Evolutionary conservation across 2,797 vertebrate species (phyloP).

Genomic region (Sitta carolinensis): DNA sequence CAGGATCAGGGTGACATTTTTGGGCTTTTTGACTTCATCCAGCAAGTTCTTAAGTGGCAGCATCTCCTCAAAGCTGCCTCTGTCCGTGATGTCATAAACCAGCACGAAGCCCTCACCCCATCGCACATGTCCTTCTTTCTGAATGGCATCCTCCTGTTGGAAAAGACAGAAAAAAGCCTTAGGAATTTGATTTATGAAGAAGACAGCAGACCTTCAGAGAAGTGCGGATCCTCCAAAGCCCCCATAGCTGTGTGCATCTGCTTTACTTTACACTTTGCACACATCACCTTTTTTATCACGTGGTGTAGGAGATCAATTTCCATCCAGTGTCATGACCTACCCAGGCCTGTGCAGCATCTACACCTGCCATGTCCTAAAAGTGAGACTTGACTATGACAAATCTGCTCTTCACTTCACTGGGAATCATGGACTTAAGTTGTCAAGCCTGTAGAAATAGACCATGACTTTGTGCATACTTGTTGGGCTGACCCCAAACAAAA

Average conservation of each 20-base stretch:
- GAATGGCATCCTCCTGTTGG: constrained; percentile 89
- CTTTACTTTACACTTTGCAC: neutral
- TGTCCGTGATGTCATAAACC: constrained; percentile 97
- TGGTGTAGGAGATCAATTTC: neutral
- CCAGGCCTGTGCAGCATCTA: neutral
- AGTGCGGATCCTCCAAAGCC: neutral
- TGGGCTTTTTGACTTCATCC: constrained; percentile 94
- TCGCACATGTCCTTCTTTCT: constrained; percentile 92
- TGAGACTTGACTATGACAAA: neutral
- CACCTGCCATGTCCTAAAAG: neutral
- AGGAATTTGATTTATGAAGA: neutral
- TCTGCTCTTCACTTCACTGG: neutral
- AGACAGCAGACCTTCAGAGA: neutral
- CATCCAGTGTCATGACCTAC: neutral
- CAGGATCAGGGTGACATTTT: constrained; percentile 91
- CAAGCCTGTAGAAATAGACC: neutral
- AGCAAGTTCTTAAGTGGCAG: constrained; percentile 87
- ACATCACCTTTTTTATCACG: accelerated
- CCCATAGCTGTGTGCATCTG: neutral
- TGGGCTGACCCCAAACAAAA: neutral
- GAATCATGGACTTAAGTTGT: neutral
- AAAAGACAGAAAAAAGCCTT: neutral
- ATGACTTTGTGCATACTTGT: neutral
- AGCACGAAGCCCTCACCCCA: constrained; percentile 96
- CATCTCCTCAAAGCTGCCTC: constrained; percentile 94